Conservation (phyloP, 2,888 invertebrate genomes). For the Xylota segnis region DNA sequence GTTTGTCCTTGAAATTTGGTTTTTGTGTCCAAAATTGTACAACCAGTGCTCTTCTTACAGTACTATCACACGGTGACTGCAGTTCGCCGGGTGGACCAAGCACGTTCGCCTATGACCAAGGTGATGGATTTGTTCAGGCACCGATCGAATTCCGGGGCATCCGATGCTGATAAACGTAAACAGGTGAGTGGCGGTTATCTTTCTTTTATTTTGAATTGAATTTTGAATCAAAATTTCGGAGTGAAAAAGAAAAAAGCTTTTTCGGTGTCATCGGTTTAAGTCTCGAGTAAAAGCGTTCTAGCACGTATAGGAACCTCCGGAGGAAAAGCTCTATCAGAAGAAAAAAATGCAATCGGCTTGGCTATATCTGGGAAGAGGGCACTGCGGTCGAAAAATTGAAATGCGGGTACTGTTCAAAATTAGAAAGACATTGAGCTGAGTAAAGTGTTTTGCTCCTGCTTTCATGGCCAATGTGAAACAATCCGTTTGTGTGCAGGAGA, state of each 20-base stretch:
- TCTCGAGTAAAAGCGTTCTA: not conserved
- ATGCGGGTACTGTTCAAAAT: not conserved
- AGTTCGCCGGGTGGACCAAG: conserved; percentile 87
- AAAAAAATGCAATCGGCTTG: not conserved
- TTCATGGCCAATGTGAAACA: too few species aligned
- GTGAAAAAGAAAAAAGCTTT: conserved; percentile 5
- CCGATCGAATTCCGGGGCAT: conserved; percentile 89
- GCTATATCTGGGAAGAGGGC: not conserved
- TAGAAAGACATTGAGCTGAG: not conserved
- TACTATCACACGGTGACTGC: conserved; percentile 91
- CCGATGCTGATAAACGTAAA: conserved; percentile 89
- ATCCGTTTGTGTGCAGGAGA: too few species aligned
- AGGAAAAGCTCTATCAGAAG: not conserved
- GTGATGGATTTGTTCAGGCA: conserved; percentile 95
- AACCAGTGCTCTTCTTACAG: conserved; percentile 81
- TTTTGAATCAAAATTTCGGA: conserved; percentile 31
- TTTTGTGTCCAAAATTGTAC: conserved; percentile 1
- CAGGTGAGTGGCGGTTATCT: conserved; percentile 86
- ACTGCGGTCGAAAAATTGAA: not conserved
- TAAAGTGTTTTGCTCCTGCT: too few species aligned
- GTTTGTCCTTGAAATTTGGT: conserved; percentile 75
- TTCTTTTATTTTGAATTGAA: not conserved
- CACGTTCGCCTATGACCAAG: conserved; percentile 93
- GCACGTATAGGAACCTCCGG: not conserved
- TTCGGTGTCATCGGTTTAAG: not conserved